phyloP scores from a whole-genome alignment of 2,888 invertebrate species.

The Mimachlamys varia region DNA sequence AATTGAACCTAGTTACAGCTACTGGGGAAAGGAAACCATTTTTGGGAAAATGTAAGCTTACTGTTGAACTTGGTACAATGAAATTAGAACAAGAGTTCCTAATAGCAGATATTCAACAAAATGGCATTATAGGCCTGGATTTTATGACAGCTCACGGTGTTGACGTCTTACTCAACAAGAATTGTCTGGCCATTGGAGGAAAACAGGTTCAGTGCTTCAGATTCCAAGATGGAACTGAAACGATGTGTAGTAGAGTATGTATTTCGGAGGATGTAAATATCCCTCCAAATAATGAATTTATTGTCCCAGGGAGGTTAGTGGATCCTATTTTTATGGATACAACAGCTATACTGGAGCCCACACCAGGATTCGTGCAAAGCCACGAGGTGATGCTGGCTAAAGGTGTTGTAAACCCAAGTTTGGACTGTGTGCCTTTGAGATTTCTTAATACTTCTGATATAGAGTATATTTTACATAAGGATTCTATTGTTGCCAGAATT shows the following conservation, averaged over 20 bases:
- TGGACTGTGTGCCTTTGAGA: neutral
- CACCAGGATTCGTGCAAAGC: neutral
- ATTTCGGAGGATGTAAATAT: neutral
- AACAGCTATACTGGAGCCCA: neutral
- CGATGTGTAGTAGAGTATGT: neutral
- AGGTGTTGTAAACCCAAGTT: neutral
- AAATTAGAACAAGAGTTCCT: neutral
- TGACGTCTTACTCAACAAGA: neutral
- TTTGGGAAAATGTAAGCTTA: no score
- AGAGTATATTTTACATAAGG: neutral
- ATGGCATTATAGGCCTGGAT: neutral
- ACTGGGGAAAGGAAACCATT: no score
- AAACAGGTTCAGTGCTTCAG: neutral
- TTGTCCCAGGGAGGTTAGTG: neutral
- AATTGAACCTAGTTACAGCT: no score
- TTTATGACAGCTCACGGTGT: neutral
- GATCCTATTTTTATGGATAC: neutral
- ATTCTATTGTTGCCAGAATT: neutral
- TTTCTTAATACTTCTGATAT: neutral
- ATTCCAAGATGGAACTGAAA: neutral
- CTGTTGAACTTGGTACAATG: no score
- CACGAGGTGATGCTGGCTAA: neutral
- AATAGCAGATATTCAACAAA: neutral
- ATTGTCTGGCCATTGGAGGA: neutral
- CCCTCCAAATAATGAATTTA: neutral